Evolutionary conservation across 2,888 invertebrate genomes (phyloP), one percentile per base, ranked within the genome.

Genomic region (Eristalinus aeneus): DNA sequence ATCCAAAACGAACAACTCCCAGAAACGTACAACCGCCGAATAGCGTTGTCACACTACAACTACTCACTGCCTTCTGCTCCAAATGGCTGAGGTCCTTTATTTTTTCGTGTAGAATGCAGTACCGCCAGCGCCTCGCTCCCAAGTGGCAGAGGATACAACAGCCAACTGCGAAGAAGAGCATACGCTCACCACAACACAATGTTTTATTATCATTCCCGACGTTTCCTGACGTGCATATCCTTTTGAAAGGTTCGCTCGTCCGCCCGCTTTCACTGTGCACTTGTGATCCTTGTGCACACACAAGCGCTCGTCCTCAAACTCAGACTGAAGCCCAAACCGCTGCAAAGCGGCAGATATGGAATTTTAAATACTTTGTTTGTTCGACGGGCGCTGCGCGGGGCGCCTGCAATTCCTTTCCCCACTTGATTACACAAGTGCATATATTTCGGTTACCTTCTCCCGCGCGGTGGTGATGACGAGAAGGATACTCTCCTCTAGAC

Each of bases 321-420:
- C 16, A 0, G 1, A 5, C 16, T 16, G 46, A 39, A 22, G 12
- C 22, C 20, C 27, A 60, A 63, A 64, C 64, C 69, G 63, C 64
- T 78, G 46, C 46, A 46, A 46, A 46, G 46, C 46, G 46, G 84
- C 73, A 86, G 64, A 77, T 76, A 61, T 46, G 46, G 61, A 77
- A 73, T 77, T 76, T 65, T 73, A 81, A 81, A 81, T 77, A 69
- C 73, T 77, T 69, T 81, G 77, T 86, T 77, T 86, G 77, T 60
- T 81, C 60, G 34, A 73, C 76, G 61, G 76, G 68, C 76, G 54
- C 4, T 5, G 56, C 1, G 56, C 22, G 22, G 56, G 22, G 23
- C 56, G 22, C 56, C 27, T 65, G 65, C 63, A 12, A 60, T 53
- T 53, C 60, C 46, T 60, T 58, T 39, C 23, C 27, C 54, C 60